Evolutionary conservation across 2,797 vertebrate species (phyloP).

Genomic region (Sebastes itinus): DNA sequence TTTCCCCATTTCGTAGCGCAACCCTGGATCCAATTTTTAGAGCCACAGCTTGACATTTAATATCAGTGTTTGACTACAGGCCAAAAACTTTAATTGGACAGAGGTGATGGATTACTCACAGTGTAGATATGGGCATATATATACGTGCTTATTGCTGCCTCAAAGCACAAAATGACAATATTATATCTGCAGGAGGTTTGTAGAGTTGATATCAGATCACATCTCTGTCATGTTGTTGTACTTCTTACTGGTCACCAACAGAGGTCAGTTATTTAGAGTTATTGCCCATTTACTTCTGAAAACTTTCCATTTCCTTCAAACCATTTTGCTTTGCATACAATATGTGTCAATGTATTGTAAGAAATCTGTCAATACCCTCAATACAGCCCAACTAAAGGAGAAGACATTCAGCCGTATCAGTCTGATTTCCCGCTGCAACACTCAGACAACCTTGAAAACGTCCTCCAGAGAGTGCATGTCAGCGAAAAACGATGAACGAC

Average conservation of each 20-base stretch:
- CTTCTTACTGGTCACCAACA: too few species aligned
- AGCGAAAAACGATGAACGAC: conserved; percentile 42
- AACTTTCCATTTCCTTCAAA: background rate
- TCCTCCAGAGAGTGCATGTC: conserved; percentile 3
- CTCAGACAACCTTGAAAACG: background rate
- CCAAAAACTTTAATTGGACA: background rate
- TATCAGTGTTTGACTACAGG: background rate
- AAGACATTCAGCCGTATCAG: background rate
- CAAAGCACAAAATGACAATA: too few species aligned
- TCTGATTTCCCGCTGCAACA: background rate
- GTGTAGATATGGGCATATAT: background rate
- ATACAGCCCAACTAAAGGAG: background rate
- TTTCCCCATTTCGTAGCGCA: background rate
- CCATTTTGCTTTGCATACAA: background rate
- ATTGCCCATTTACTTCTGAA: too few species aligned
- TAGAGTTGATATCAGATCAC: too few species aligned
- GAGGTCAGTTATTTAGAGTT: too few species aligned
- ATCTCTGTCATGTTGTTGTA: too few species aligned
- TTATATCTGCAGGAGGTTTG: too few species aligned
- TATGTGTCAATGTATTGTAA: background rate
- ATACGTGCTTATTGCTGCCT: background rate
- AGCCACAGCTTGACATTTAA: background rate
- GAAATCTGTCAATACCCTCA: background rate
- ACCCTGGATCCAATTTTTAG: background rate
- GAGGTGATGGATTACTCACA: background rate